Evolutionary conservation across 2,888 invertebrate genomes (phyloP).

Genomic region (Phymatocera aterrima): DNA sequence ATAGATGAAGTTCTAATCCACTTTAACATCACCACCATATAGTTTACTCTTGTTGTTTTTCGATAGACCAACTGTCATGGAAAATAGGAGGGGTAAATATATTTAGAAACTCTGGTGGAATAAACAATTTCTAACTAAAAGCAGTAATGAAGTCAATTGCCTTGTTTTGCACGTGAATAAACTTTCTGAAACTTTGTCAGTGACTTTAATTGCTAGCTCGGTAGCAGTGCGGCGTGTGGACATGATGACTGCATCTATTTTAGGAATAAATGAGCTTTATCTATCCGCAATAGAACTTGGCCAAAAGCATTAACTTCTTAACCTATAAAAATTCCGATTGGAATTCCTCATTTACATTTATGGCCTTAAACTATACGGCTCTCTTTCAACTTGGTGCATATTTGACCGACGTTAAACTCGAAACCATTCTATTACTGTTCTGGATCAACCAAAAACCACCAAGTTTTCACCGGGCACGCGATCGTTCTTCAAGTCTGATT

Average conservation of each 20-base stretch:
- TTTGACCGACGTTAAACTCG: background rate
- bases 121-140: background rate
- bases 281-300: background rate
- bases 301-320: background rate
- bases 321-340: background rate
- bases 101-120: background rate
- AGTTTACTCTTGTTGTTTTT: background rate
- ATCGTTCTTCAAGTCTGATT: slow-evolving; percentile 1
- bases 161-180: background rate
- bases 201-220: background rate
- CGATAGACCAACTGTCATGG: background rate
- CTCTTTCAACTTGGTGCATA: background rate
- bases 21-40: background rate
- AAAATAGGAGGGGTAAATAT: background rate
- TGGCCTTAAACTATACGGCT: background rate
- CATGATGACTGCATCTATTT: background rate
- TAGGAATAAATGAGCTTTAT: background rate
- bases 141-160: background rate
- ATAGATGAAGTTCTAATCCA: background rate
- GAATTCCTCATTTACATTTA: background rate
- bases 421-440: background rate
- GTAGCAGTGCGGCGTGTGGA: background rate
- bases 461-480: background rate
- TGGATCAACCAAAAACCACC: background rate
- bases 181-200: background rate